phyloP scores from a whole-genome alignment of 2,113 vertebrate species.

The Anhinga anhinga region DNA sequence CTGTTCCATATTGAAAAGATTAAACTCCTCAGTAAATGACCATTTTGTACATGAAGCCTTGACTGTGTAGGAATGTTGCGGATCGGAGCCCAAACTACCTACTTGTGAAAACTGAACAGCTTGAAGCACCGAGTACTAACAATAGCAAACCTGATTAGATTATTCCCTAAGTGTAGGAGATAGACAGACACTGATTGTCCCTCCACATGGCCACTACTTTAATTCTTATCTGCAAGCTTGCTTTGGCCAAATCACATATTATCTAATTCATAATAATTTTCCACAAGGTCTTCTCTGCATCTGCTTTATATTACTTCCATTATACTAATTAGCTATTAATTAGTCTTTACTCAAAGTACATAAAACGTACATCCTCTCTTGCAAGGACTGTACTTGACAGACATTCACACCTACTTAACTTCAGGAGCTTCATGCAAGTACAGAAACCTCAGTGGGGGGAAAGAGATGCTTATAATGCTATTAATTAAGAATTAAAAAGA shows the following conservation, averaged over 20 bases:
- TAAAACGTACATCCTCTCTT: conserved; percentile 57
- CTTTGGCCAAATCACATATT: conserved; percentile 69
- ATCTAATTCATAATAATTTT: conserved; percentile 73
- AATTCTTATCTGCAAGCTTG: conserved; percentile 68
- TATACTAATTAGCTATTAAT: conserved; percentile 81
- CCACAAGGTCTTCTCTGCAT: conserved; percentile 75
- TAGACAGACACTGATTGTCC: conserved; percentile 62
- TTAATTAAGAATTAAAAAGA: conserved; percentile 47
- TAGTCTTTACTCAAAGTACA: conserved; percentile 74
- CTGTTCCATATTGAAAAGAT: neutral
- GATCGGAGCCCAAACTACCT: conserved; percentile 41
- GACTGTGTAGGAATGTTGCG: conserved; percentile 47
- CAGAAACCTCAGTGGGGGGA: conserved; percentile 37
- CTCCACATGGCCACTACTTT: conserved; percentile 69
- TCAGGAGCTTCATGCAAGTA: conserved; percentile 54
- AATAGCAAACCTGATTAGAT: conserved; percentile 74
- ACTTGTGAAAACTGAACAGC: conserved; percentile 72
- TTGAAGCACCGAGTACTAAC: conserved; percentile 65
- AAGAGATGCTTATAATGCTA: conserved; percentile 15
- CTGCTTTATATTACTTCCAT: conserved; percentile 76
- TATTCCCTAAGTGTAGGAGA: conserved; percentile 48
- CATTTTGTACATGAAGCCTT: conserved; percentile 25
- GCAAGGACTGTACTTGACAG: conserved; percentile 66
- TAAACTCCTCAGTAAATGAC: conserved; percentile 9
- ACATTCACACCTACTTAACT: conserved; percentile 75